A percentile compares a stretch with the other conserved stretches of the same genome.
These are phyloP conservation scores for Octopus sinensis DNA, from an alignment of 1,140 invertebrate species.

Conservation along the genomic window DNA sequence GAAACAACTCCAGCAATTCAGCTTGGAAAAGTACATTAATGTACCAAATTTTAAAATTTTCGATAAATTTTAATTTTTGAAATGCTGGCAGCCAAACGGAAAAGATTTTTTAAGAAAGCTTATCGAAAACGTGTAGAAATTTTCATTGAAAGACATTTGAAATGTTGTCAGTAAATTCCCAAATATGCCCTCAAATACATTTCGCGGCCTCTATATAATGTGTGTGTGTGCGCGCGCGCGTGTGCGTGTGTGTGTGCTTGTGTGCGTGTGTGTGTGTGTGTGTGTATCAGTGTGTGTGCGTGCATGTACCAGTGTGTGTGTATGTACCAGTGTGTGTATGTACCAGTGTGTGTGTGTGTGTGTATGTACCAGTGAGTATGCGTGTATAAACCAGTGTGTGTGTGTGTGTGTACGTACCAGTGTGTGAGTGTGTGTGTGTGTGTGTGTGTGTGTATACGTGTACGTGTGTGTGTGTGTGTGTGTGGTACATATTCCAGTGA, in stretches of 20 bases:
- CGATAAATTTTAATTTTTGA: too few species aligned
- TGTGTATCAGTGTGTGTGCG: not conserved
- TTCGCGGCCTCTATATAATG: too few species aligned
- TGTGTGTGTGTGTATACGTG: not conserved
- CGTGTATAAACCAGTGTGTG: not conserved
- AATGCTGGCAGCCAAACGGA: too few species aligned
- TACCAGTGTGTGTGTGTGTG: not conserved
- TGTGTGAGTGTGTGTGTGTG: not conserved
- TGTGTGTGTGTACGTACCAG: not conserved
- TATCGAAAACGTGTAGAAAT: too few species aligned
- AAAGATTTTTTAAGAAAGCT: too few species aligned
- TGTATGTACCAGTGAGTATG: not conserved
- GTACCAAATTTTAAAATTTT: too few species aligned
- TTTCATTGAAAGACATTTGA: too few species aligned
- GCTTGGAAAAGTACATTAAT: too few species aligned
- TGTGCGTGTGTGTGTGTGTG: not conserved
- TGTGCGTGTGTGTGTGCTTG: not conserved
- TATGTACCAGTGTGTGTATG: not conserved
- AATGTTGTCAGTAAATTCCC: too few species aligned
- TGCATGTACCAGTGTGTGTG: not conserved
- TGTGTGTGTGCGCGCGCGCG: not conserved
- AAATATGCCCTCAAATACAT: too few species aligned
- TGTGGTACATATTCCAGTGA: too few species aligned
- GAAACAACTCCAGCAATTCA: too few species aligned
- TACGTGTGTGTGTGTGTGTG: not conserved